A percentile compares a stretch with the other conserved stretches of the same genome.
Evolutionary conservation across 2,797 vertebrate genomes (phyloP).

Genomic region (Sebastes cheni): DNA sequence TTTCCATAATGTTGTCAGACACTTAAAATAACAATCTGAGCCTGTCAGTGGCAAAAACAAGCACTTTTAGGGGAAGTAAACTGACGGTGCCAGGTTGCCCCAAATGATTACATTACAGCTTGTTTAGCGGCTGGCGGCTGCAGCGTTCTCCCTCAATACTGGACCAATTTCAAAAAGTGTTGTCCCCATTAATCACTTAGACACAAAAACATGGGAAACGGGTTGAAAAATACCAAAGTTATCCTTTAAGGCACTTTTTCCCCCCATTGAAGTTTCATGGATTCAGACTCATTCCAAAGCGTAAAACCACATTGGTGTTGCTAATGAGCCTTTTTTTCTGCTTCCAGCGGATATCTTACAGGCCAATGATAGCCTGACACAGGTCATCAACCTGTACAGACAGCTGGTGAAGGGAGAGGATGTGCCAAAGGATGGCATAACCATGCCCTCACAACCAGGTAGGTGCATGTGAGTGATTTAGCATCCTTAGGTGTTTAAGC

Average conservation of each 20-base stretch:
- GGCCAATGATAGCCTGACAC: conserved; percentile 96
- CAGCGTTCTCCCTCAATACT: too few species aligned
- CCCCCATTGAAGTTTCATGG: background rate
- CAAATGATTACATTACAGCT: too few species aligned
- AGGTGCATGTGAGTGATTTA: background rate
- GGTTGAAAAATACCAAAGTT: too few species aligned
- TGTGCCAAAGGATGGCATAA: conserved; percentile 85
- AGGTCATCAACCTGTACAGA: conserved; percentile 95
- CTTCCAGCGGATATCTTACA: conserved; percentile 92
- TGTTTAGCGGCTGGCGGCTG: too few species aligned
- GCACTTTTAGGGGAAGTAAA: too few species aligned
- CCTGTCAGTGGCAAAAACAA: too few species aligned
- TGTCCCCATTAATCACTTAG: too few species aligned
- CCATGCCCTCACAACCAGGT: conserved; percentile 81
- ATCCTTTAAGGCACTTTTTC: background rate
- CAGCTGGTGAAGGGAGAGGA: conserved; percentile 93
- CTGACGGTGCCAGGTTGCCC: too few species aligned
- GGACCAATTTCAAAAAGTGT: too few species aligned
- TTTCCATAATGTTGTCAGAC: too few species aligned
- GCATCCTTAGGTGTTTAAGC: background rate
- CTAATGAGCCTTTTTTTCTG: conserved; percentile 15
- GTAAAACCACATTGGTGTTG: background rate
- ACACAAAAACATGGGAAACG: too few species aligned
- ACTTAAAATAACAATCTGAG: too few species aligned
- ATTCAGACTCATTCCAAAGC: background rate